Conservation (phyloP, 2,113 vertebrate species). For the Otocyon megalotis region DNA sequence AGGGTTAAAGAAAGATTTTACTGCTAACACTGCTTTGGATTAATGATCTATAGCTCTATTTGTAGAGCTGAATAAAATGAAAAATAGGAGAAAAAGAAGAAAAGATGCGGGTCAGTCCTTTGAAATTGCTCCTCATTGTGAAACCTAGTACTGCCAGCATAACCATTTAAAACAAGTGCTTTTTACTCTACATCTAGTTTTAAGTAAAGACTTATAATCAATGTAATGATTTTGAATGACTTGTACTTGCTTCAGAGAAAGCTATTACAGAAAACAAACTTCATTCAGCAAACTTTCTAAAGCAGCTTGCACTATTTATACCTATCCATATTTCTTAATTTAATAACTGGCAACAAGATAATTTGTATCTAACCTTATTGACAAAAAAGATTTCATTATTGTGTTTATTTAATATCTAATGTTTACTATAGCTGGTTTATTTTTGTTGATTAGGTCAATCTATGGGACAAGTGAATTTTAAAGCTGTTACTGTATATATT, state of each 20-base stretch:
- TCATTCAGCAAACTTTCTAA: constrained; percentile 29
- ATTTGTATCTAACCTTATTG: constrained; percentile 22
- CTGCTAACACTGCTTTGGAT: neutral
- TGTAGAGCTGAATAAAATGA: neutral
- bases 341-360: constrained; percentile 15
- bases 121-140: constrained; percentile 18
- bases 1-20: neutral
- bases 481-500: neutral
- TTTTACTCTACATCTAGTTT: constrained; percentile 7
- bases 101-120: neutral
- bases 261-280: neutral
- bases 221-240: neutral
- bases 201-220: constrained; percentile 19
- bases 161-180: neutral
- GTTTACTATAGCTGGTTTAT: neutral
- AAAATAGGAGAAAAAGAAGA: neutral
- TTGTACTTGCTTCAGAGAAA: neutral
- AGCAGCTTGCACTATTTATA: neutral
- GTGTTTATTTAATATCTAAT: constrained; percentile 16
- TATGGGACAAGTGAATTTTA: constrained; percentile 32
- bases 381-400: neutral
- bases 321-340: neutral
- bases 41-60: neutral
- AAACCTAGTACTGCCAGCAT: neutral
- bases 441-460: neutral